Conservation (phyloP, 2,888 invertebrate species). For the Erebia palarica region DNA sequence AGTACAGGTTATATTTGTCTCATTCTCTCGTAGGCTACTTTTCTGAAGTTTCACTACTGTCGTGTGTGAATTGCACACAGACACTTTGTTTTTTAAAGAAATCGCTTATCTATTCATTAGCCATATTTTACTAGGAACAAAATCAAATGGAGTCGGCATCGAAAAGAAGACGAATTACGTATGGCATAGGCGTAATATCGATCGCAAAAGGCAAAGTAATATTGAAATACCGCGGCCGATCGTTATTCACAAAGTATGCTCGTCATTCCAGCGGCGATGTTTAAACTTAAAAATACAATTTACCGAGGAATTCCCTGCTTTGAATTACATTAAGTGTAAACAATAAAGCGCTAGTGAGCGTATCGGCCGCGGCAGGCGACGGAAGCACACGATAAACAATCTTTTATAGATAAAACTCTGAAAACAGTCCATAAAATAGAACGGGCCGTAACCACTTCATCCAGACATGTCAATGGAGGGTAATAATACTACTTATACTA, state of each 20-base stretch:
- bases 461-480: constrained; percentile 61
- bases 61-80: no score
- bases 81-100: neutral
- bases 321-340: constrained; percentile 82
- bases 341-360: constrained; percentile 79
- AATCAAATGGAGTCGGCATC: constrained; percentile 44
- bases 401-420: constrained; percentile 80
- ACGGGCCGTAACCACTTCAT: constrained; percentile 63
- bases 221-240: constrained; percentile 66
- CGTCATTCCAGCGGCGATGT: constrained; percentile 57
- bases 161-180: constrained; percentile 61
- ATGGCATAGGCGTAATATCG: constrained; percentile 70
- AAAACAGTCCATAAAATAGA: constrained; percentile 74
- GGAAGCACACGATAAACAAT: constrained; percentile 81
- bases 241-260: constrained; percentile 69
- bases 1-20: no score
- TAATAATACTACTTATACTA: constrained; percentile 36
- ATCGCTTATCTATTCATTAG: constrained; percentile 31
- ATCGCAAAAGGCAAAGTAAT: constrained; percentile 68
- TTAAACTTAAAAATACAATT: constrained; percentile 79
- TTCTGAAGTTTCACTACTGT: no score
- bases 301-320: constrained; percentile 80
- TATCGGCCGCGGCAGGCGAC: constrained; percentile 77
- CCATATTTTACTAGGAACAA: constrained; percentile 32
- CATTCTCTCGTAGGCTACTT: no score